phyloP scores from a whole-genome alignment of 2,888 invertebrate genomes.

The Dyspetes luteomarginatus region DNA sequence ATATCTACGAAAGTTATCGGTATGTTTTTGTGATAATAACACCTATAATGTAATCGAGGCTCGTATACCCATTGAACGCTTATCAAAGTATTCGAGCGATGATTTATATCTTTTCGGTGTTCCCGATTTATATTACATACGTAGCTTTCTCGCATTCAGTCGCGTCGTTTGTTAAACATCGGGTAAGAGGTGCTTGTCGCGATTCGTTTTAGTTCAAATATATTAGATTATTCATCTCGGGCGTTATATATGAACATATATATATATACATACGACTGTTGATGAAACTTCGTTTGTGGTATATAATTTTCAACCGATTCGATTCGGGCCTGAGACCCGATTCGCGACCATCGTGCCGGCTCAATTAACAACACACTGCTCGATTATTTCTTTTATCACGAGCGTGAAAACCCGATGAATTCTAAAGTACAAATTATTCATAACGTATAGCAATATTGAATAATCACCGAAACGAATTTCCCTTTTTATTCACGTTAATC shows the following conservation, averaged over 20 bases:
- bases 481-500: conserved; percentile 7
- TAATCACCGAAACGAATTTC: conserved; percentile 39
- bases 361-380: conserved; percentile 43
- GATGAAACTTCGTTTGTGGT: background rate
- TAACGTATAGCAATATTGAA: conserved; percentile 9
- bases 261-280: background rate
- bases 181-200: conserved; percentile 40
- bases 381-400: conserved; percentile 37
- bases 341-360: conserved; percentile 10
- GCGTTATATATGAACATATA: too few relatives aligned
- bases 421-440: conserved; percentile 39
- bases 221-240: too few relatives aligned
- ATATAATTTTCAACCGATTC: conserved; percentile 53
- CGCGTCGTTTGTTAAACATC: conserved; percentile 57
- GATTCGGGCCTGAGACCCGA: conserved; percentile 28
- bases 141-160: conserved; percentile 36
- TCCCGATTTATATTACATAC: conserved; percentile 19
- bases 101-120: conserved; percentile 48
- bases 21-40: conserved; percentile 4
- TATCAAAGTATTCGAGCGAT: conserved; percentile 51
- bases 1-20: conserved; percentile 8
- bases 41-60: conserved; percentile 10
- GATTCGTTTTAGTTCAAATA: conserved; percentile 36
- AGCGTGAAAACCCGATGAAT: conserved; percentile 10
- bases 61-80: conserved; percentile 51